A percentile compares a stretch with the other conserved stretches of the same genome.
Conservation (phyloP, 2,113 vertebrate species). For the Epinephelus lanceolatus region DNA sequence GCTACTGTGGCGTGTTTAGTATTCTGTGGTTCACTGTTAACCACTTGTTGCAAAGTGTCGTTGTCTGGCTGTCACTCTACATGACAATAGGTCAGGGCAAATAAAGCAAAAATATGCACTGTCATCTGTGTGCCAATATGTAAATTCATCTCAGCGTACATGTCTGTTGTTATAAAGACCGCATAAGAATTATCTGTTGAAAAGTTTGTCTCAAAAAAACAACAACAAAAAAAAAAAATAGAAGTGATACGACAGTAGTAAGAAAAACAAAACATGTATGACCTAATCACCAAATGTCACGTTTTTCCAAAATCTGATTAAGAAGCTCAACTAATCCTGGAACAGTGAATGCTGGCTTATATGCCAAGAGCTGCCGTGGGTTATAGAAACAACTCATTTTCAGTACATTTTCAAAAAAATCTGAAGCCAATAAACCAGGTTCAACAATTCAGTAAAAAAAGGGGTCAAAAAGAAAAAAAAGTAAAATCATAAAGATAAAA, state of each 20-base stretch:
- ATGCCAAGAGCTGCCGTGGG: not conserved
- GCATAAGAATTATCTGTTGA: not conserved
- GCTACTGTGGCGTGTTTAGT: not conserved
- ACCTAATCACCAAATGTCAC: not conserved
- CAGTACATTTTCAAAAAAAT: not conserved
- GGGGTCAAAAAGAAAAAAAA: too few relatives aligned
- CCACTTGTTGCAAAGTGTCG: slow-evolving; percentile 14
- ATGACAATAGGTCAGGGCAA: not conserved
- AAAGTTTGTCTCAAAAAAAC: too few relatives aligned
- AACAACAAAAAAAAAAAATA: too few relatives aligned
- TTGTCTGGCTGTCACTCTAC: not conserved
- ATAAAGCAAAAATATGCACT: not conserved
- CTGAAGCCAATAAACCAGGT: not conserved
- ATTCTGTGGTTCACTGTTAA: slow-evolving; percentile 28
- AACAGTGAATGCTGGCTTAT: not conserved
- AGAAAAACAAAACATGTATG: not conserved
- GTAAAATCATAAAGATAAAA: not conserved
- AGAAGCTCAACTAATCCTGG: not conserved
- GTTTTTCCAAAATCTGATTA: not conserved
- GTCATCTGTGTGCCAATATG: too few relatives aligned
- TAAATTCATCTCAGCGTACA: not conserved
- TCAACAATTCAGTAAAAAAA: not conserved
- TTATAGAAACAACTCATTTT: not conserved
- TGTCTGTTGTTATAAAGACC: not conserved
- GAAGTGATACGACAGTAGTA: not conserved